phyloP scores from a whole-genome alignment of 2,888 invertebrate species.

The Sipha maydis region DNA sequence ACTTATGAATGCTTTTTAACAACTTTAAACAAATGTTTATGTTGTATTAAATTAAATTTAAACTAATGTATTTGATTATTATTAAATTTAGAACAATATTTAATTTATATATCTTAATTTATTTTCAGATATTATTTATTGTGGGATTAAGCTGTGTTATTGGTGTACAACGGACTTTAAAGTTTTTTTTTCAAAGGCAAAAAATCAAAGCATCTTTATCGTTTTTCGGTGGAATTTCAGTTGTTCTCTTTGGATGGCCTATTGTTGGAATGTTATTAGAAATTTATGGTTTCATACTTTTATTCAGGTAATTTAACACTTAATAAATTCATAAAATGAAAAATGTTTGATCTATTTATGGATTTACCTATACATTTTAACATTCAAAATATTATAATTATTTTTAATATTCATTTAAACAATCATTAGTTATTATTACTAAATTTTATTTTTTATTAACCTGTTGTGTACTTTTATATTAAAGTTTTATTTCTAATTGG shows the following conservation, averaged over 20 bases:
- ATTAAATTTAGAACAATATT: background rate
- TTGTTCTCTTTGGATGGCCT: constrained; percentile 96
- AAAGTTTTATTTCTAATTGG: too few species aligned
- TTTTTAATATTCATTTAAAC: too few species aligned
- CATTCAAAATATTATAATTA: too few species aligned
- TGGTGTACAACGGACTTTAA: constrained; percentile 92
- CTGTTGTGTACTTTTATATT: too few species aligned
- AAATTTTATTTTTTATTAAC: too few species aligned
- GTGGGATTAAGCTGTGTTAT: constrained; percentile 95
- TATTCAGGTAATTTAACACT: constrained; percentile 76
- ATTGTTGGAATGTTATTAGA: constrained; percentile 96
- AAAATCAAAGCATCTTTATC: constrained; percentile 90
- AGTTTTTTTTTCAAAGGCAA: constrained; percentile 97
- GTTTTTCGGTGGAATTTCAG: constrained; percentile 91
- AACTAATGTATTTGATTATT: background rate
- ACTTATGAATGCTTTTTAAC: too few species aligned
- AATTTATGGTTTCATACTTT: constrained; percentile 91
- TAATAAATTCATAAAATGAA: too few species aligned
- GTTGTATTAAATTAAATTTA: too few species aligned
- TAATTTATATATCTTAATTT: background rate
- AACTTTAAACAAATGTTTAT: too few species aligned
- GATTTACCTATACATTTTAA: too few species aligned
- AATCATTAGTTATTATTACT: too few species aligned
- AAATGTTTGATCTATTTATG: too few species aligned
- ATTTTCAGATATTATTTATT: constrained; percentile 89